Evolutionary conservation across 2,888 invertebrate genomes (phyloP).

Genomic region (Lepidochrysops patricia): DNA sequence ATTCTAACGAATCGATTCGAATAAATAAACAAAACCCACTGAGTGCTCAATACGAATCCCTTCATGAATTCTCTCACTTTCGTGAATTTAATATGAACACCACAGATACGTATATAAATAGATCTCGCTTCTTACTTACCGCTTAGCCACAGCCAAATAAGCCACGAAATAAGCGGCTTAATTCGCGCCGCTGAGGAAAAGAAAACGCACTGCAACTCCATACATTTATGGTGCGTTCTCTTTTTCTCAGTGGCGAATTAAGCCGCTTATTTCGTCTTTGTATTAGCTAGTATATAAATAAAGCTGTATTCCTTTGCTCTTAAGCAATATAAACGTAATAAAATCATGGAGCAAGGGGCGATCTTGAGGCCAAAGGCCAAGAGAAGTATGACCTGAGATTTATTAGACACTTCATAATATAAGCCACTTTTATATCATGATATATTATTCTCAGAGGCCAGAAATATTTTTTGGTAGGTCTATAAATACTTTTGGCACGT

Average conservation of each 20-base stretch:
- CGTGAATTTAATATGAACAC: not conserved
- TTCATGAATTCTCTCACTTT: not conserved
- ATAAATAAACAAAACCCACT: not conserved
- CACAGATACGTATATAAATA: not conserved
- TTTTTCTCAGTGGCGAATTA: too few species aligned
- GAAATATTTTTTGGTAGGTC: too few species aligned
- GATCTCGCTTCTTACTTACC: not conserved
- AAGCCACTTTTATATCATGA: not conserved
- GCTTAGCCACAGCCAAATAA: too few species aligned
- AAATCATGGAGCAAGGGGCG: not conserved
- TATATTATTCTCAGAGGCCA: not conserved
- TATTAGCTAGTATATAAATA: too few species aligned
- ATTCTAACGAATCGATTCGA: not conserved
- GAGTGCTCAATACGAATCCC: not conserved
- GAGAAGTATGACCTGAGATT: slow-evolving; percentile 1
- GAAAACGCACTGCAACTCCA: too few species aligned
- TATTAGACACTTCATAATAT: not conserved
- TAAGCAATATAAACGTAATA: slow-evolving; percentile 4
- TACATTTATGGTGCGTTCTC: too few species aligned
- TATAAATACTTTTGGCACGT: too few species aligned
- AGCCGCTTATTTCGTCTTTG: too few species aligned
- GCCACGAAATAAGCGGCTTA: too few species aligned
- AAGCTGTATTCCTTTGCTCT: too few species aligned
- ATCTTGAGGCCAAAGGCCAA: not conserved
- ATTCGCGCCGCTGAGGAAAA: too few species aligned